Evolutionary conservation across 2,113 vertebrate genomes (phyloP).

Genomic region (Athene noctua): DNA sequence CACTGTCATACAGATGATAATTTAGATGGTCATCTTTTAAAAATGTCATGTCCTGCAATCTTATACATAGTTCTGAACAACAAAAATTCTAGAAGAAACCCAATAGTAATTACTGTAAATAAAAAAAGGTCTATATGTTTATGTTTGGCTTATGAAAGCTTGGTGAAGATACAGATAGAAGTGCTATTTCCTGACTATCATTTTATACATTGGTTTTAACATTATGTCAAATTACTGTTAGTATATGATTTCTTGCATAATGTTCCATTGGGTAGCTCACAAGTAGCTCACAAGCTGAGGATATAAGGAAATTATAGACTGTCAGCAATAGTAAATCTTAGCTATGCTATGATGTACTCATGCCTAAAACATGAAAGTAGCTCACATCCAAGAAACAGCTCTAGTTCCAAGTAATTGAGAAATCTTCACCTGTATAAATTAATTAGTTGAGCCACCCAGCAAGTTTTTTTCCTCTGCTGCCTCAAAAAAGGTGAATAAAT

Average conservation of each 20-base stretch:
- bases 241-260: background rate
- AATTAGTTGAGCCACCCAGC: background rate
- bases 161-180: background rate
- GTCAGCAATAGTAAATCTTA: background rate
- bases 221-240: background rate
- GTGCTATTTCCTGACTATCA: background rate
- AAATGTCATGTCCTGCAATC: background rate
- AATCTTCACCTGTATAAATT: background rate
- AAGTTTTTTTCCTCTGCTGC: background rate
- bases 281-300: background rate
- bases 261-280: background rate
- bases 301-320: background rate
- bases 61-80: background rate
- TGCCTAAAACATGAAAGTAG: background rate
- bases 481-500: background rate
- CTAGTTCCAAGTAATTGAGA: background rate
- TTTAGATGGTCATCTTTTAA: background rate
- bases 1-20: background rate
- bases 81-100: background rate
- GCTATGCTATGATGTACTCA: background rate
- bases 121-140: background rate
- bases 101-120: background rate
- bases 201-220: background rate
- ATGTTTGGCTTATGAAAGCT: background rate
- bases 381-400: background rate